These are phyloP conservation scores for Melipona beecheii DNA, from an alignment of 2,888 invertebrate genomes.

Conservation along the genomic window DNA sequence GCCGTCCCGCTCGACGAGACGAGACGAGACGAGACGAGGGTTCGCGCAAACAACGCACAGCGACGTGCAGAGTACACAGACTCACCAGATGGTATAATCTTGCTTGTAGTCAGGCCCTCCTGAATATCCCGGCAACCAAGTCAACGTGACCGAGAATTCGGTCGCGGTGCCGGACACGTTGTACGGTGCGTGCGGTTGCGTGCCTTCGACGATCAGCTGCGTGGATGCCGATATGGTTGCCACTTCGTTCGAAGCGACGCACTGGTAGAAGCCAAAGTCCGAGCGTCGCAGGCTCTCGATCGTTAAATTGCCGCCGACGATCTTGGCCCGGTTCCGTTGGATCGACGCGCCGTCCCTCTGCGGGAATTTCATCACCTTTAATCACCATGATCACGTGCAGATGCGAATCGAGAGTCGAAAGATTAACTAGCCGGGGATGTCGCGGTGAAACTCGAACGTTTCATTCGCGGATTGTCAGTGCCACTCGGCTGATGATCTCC, in stretches of 20 bases:
- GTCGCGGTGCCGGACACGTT: conserved; percentile 96
- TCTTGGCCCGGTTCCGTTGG: conserved; percentile 91
- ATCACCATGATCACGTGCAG: conserved; percentile 1
- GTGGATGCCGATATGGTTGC: conserved; percentile 96
- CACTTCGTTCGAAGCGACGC: conserved; percentile 97
- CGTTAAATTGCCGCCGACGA: conserved; percentile 95
- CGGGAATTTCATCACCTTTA: conserved; percentile 20
- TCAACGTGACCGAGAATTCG: conserved; percentile 95
- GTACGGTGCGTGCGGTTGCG: conserved; percentile 98
- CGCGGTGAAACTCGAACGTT: background rate
- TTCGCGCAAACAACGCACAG: background rate
- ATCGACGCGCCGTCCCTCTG: conserved; percentile 87
- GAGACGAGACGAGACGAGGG: too few species aligned
- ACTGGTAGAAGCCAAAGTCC: conserved; percentile 98
- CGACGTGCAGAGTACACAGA: background rate
- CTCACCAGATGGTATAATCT: conserved; percentile 95
- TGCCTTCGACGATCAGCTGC: conserved; percentile 95
- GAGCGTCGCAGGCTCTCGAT: conserved; percentile 93
- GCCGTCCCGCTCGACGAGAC: background rate
- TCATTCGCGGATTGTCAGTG: background rate
- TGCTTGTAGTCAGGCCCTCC: conserved; percentile 98
- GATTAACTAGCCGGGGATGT: background rate
- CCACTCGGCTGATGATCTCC: too few species aligned
- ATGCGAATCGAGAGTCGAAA: background rate
- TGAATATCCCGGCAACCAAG: conserved; percentile 97